Conservation (phyloP, 2,888 invertebrate species). For the Drosophila aldrichi region DNA sequence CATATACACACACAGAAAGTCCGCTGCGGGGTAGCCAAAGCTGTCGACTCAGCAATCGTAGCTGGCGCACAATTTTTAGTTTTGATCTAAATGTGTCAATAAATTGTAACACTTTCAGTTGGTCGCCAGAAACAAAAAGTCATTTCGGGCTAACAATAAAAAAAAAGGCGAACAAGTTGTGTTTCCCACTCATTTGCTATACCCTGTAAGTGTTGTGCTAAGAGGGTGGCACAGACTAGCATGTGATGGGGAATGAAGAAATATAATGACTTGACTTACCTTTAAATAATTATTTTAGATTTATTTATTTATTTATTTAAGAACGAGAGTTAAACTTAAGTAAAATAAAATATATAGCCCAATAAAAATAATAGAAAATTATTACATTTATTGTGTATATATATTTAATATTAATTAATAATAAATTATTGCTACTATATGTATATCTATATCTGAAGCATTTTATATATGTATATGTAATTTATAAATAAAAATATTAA, state of each 20-base stretch:
- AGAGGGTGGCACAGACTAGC: background rate
- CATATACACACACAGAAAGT: slow-evolving; percentile 37
- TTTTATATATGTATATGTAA: no score
- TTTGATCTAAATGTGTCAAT: slow-evolving; percentile 80
- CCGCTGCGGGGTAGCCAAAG: slow-evolving; percentile 40
- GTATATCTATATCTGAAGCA: no score
- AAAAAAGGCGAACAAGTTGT: slow-evolving; percentile 41
- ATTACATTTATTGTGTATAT: no score
- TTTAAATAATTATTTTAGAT: no score
- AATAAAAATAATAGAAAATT: no score
- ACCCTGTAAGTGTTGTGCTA: slow-evolving; percentile 4
- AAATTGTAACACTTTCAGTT: slow-evolving; percentile 77
- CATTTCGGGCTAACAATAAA: slow-evolving; percentile 63
- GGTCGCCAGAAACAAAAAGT: slow-evolving; percentile 65
- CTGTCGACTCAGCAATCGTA: slow-evolving; percentile 61
- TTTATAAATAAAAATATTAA: no score
- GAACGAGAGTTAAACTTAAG: no score
- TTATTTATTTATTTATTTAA: no score
- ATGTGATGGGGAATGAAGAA: background rate
- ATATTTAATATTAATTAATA: no score
- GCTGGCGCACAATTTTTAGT: slow-evolving; percentile 71
- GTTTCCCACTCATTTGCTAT: slow-evolving; percentile 26
- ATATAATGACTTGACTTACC: no score
- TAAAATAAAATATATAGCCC: no score
- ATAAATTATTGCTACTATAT: no score